A percentile compares a stretch with the other conserved stretches of the same genome.
Evolutionary conservation across 2,113 vertebrate genomes (phyloP).

Genomic region (Pelusios castaneus): DNA sequence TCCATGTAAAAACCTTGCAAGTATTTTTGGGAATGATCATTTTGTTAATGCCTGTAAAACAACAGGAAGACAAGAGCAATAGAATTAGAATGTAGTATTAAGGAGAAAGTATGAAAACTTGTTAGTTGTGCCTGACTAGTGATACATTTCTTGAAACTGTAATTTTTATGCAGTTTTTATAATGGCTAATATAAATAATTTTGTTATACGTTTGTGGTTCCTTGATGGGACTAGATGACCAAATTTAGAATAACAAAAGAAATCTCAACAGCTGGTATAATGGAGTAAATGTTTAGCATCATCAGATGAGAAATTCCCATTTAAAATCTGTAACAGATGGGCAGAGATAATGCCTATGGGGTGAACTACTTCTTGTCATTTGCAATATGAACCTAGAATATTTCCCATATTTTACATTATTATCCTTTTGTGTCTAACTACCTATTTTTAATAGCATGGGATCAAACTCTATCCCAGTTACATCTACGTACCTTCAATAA

Average conservation of each 20-base stretch:
- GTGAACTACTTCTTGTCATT: background rate
- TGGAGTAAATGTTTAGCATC: background rate
- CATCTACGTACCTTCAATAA: background rate
- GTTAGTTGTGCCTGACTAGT: background rate
- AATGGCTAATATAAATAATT: background rate
- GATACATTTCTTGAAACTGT: background rate
- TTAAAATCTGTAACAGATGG: background rate
- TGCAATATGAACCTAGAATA: background rate
- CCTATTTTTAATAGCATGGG: background rate
- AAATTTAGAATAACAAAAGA: background rate
- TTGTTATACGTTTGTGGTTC: background rate
- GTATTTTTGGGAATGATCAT: background rate
- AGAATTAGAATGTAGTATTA: background rate
- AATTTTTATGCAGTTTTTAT: background rate
- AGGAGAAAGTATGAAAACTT: background rate
- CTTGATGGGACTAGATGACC: background rate
- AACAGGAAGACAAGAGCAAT: background rate
- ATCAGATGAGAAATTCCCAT: background rate
- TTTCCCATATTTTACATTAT: background rate
- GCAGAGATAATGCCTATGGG: background rate
- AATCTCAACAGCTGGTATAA: background rate
- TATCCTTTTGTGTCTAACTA: background rate
- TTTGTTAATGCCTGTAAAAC: background rate
- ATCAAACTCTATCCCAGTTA: background rate
- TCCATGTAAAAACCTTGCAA: background rate